Evolutionary conservation across 2,797 vertebrate species (phyloP), one percentile per base, ranked within the genome.

Genomic region (Taeniopygia guttata): DNA sequence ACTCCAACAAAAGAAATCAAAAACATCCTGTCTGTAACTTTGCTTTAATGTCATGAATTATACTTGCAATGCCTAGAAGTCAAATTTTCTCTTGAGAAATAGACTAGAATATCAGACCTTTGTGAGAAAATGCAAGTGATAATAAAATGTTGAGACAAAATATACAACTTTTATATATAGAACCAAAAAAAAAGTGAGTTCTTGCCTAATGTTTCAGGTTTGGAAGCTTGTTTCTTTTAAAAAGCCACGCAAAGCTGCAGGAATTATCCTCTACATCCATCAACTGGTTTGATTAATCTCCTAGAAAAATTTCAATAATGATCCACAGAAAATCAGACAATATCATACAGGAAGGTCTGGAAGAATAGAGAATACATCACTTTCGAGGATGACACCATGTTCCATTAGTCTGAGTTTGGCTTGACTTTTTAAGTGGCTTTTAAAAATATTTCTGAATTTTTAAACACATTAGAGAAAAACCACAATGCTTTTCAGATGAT

Each of bases 381-480:
- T 95, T 96, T 96, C 87, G 97, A 97, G 85, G 93, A 96, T 69
- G 91, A 97, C 96, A 97, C 96, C 18, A 51, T 81, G 63, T 95
- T 97, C 97, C 97, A 98, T 98, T 97, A 98, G 96, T 90, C 93
- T 90, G 97, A 97, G 93, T 97, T 97, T 94, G 90, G 91, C 85
- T 94, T 97, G 97, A 97, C 97, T 98, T 97, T 98, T 97, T 95
- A 98, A 98, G 97, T 98, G 97, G 96, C 97, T 98, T 98, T 98
- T 95, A 97, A 98, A 98, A 97, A 98, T 97, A 98, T 97, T 97
- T 97, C 96, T 97, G 96, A 98, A 97, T 97, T 97, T 98, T 98
- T 97, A 98, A 98, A 97, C 94, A 96, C 97, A 97, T 97, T 97
- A 97, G 96, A 97, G 95, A 96, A 98, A 98, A 91, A 97, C 77